These are phyloP conservation scores for Mastacembelus armatus DNA, from an alignment of 2,797 vertebrate genomes.

Conservation along the genomic window DNA sequence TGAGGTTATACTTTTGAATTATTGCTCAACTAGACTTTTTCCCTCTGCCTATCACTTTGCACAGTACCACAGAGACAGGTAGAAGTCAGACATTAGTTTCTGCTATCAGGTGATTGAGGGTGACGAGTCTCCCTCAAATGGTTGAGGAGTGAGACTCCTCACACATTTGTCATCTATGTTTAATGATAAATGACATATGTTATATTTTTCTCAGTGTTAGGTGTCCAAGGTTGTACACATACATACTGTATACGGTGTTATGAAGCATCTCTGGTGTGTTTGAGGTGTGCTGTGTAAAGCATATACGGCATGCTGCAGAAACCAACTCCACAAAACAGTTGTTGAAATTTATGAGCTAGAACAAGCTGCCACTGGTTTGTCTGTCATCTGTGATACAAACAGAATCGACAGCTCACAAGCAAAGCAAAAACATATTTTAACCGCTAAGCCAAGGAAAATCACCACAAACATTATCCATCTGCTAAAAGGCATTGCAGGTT, in stretches of 20 bases:
- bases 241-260: neutral
- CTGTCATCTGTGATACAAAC: conserved; percentile 45
- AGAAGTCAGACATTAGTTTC: conserved; percentile 40
- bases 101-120: conserved; percentile 40
- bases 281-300: neutral
- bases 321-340: neutral
- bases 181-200: conserved; percentile 41
- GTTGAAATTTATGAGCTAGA: conserved; percentile 29
- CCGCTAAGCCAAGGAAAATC: conserved; percentile 67
- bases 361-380: conserved; percentile 20
- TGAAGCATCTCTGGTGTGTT: neutral
- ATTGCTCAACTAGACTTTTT: conserved; percentile 46
- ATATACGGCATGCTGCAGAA: neutral
- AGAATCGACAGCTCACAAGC: conserved; percentile 49
- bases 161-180: conserved; percentile 38
- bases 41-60: conserved; percentile 36
- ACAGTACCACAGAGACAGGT: conserved; percentile 18
- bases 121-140: conserved; percentile 12
- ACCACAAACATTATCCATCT: conserved; percentile 77
- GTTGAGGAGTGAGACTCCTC: conserved; percentile 20
- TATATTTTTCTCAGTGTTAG: conserved; percentile 9
- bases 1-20: conserved; percentile 62
- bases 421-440: conserved; percentile 62
- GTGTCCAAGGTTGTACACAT: conserved; percentile 8
- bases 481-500: conserved; percentile 70